Percentiles rank a stretch among this genome's conserved stretches.
phyloP scores from a whole-genome alignment of 2,888 invertebrate species.

The Strigamia maritima region DNA sequence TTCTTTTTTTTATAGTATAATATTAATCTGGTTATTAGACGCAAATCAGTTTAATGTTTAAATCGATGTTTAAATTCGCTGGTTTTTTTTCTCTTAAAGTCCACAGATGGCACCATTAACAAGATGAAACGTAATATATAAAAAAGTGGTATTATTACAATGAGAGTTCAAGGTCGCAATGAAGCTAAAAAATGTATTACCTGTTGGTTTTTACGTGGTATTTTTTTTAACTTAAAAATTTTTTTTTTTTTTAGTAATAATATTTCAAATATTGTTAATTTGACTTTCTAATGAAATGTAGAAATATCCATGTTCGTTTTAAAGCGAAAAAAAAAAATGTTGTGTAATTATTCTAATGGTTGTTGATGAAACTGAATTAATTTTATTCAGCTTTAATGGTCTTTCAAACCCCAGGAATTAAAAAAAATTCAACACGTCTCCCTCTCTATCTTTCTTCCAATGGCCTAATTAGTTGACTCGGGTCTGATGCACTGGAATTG shows the following conservation, averaged over 20 bases:
- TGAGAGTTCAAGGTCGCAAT: background rate
- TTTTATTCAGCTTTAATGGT: slow-evolving; percentile 17
- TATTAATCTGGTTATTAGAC: background rate
- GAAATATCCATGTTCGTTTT: no score
- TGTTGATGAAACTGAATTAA: slow-evolving; percentile 14
- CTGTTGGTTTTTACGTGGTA: background rate
- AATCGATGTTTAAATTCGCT: background rate
- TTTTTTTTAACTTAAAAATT: background rate
- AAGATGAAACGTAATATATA: background rate
- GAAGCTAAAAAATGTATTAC: background rate
- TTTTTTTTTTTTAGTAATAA: background rate
- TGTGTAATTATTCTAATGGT: background rate
- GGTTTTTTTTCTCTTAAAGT: background rate
- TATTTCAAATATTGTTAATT: background rate
- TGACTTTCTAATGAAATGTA: background rate
- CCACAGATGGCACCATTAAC: slow-evolving; percentile 26
- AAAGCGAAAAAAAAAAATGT: no score
- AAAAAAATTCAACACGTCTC: slow-evolving; percentile 5
- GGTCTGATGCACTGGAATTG: background rate
- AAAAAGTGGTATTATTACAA: background rate
- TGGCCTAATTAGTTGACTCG: background rate
- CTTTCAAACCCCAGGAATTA: background rate
- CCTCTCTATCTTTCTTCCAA: background rate
- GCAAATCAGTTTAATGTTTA: background rate
- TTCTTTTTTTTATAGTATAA: background rate